Evolutionary conservation across 1,140 invertebrate genomes (phyloP), one percentile per base, ranked within the genome.

Genomic region (Apocrypta bakeri): DNA sequence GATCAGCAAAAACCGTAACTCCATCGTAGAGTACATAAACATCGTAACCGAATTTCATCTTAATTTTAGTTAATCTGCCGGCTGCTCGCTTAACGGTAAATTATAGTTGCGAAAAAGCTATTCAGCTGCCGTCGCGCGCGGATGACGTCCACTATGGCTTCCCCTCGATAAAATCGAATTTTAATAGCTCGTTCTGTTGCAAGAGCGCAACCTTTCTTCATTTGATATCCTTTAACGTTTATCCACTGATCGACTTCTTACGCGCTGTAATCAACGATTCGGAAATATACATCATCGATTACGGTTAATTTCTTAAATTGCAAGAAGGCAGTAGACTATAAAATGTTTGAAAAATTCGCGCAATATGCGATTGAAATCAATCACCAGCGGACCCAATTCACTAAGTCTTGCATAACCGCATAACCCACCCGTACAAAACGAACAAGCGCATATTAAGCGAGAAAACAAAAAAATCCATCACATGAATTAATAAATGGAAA

Each of bases 401-500:
- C 1, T 29, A 29, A 21, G 21, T 31, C 48, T 75, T 75, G 29
- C 73, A 63, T 61, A 74, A 75, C 29, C 8, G 17, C 61, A 33
- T 33, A 33, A 48, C 42, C 37, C 37, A 37, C 37, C 42, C 12
- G 21, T 11, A 42, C 40, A 12, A 4, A 48, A 48, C 3, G 42
- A 12, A 12, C 42, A 48, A 42, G 8, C 42, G 2, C 1, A 21
- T 61, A 75, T 56, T 74, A n/a, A n/a, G n/a, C 8, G 61, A 14
- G 14, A 17, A 75, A 75, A 75, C 27, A 61, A n/a, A 63, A 63
- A 63, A 63, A 63, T 31, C 7, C 31, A 8, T 24, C 3, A 25
- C 40, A 66, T 77, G 61, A 77, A 12, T 33, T 66, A 61, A 64
- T 77, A 64, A 66, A 77, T 77, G 61, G n/a, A 29, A 77, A 77